Conservation (phyloP, 2,797 vertebrate species). For the Typhlichthys subterraneus region DNA sequence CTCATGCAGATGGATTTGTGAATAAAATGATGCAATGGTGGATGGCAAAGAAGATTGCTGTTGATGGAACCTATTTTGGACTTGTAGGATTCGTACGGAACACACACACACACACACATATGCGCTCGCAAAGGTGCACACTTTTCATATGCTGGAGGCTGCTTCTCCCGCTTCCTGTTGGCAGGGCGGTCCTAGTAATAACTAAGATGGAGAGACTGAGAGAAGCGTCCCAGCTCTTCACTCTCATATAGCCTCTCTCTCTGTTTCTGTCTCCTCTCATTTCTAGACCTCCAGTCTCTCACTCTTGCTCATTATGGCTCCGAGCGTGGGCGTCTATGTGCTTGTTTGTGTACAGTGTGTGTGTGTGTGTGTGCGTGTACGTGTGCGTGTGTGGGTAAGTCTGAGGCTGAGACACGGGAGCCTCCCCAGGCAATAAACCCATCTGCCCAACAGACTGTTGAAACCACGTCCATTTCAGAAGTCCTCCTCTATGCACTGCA, state of each 20-base stretch:
- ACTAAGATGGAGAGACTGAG: slow-evolving; percentile 9
- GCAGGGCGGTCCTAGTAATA: not conserved
- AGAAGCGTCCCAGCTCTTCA: slow-evolving; percentile 42
- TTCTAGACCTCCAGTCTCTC: slow-evolving; percentile 9
- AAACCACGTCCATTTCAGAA: slow-evolving; percentile 53
- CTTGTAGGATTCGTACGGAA: slow-evolving; percentile 26
- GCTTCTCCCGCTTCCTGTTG: slow-evolving; percentile 12
- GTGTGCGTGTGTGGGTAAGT: slow-evolving; percentile 29
- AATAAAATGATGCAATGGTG: slow-evolving; percentile 5
- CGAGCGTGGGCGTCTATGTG: slow-evolving; percentile 30
- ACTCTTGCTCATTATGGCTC: slow-evolving; percentile 33
- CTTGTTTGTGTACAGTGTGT: not conserved
- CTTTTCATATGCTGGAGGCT: slow-evolving; percentile 26
- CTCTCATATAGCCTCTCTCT: not conserved
- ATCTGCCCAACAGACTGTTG: slow-evolving; percentile 31
- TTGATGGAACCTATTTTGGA: slow-evolving; percentile 25
- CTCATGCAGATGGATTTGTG: slow-evolving; percentile 1
- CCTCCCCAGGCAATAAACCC: slow-evolving; percentile 66
- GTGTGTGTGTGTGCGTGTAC: slow-evolving; percentile 16
- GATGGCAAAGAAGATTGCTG: slow-evolving; percentile 9
- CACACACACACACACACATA: slow-evolving; percentile 23
- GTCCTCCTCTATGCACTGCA: slow-evolving; percentile 78
- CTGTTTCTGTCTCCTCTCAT: slow-evolving; percentile 20
- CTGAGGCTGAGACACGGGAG: slow-evolving; percentile 45
- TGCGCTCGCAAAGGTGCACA: slow-evolving; percentile 4